These are phyloP conservation scores for Orchesella flavescens DNA, from an alignment of 2,888 invertebrate species.

Conservation along the genomic window DNA sequence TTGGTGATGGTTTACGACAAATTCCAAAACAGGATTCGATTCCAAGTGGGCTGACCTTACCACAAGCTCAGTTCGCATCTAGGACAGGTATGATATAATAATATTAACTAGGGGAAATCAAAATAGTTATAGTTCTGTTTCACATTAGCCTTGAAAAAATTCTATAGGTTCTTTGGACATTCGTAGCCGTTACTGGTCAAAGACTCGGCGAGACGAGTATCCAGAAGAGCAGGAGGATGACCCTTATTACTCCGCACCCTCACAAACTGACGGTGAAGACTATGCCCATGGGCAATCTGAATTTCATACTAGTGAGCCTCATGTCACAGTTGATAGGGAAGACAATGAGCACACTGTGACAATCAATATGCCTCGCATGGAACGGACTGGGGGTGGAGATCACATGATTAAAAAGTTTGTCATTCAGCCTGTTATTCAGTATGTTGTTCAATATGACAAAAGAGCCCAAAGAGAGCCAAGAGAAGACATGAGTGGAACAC, in stretches of 20 bases:
- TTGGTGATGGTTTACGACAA: not conserved
- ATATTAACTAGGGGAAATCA: too few species aligned
- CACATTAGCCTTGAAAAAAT: not conserved
- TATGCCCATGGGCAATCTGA: not conserved
- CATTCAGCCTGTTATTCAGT: conserved; percentile 33
- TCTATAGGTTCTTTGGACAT: conserved; percentile 15
- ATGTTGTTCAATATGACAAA: conserved; percentile 40
- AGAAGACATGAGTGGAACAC: not conserved
- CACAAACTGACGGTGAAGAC: not conserved
- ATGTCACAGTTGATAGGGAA: conserved; percentile 11
- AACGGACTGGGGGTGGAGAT: not conserved
- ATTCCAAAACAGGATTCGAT: not conserved
- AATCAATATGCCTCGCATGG: conserved; percentile 18
- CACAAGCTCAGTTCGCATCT: conserved; percentile 8
- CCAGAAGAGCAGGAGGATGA: conserved; percentile 17
- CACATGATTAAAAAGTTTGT: conserved; percentile 25
- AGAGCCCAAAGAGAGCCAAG: not conserved
- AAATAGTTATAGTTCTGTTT: not conserved
- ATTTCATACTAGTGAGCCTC: not conserved
- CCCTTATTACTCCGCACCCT: not conserved
- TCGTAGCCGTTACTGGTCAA: conserved; percentile 16
- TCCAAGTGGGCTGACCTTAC: not conserved
- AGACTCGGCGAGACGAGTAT: not conserved
- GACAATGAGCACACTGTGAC: conserved; percentile 30
- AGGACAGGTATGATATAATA: conserved; percentile 11